These are phyloP conservation scores for Ennomos erosarius DNA, from an alignment of 2,888 invertebrate genomes.

Conservation along the genomic window DNA sequence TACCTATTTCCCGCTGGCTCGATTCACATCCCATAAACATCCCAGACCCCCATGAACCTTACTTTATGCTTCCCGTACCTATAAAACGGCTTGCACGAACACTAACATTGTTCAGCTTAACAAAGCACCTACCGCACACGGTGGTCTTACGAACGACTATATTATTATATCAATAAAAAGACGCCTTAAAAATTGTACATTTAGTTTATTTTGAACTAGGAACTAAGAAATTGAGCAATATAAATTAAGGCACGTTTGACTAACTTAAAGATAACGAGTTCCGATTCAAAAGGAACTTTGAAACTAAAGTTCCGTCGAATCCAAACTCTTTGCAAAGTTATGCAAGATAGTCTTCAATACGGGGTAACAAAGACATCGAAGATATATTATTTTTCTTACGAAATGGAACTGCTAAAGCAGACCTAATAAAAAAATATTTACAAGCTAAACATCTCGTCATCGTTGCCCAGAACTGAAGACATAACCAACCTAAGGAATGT, in stretches of 20 bases:
- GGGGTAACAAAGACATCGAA: slow-evolving; percentile 61
- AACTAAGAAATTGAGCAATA: slow-evolving; percentile 38
- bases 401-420: slow-evolving; percentile 10
- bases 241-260: slow-evolving; percentile 2
- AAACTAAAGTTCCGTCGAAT: slow-evolving; percentile 57
- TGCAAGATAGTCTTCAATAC: slow-evolving; percentile 42
- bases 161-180: slow-evolving; percentile 26
- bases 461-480: slow-evolving; percentile 47
- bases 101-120: slow-evolving; percentile 30
- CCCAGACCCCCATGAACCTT: slow-evolving; percentile 45
- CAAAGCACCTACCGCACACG: slow-evolving; percentile 39
- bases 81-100: slow-evolving; percentile 39
- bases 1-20: not conserved
- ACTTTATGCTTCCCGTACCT: slow-evolving; percentile 42
- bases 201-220: slow-evolving; percentile 32
- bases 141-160: slow-evolving; percentile 28
- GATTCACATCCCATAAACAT: slow-evolving; percentile 41
- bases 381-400: slow-evolving; percentile 1
- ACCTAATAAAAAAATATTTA: slow-evolving; percentile 27
- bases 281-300: slow-evolving; percentile 59
- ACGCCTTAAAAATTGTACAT: slow-evolving; percentile 16
- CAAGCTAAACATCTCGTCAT: slow-evolving; percentile 21
- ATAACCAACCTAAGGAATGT: not conserved
- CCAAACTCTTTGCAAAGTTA: slow-evolving; percentile 37
- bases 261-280: slow-evolving; percentile 36